Percentiles rank a stretch among this genome's conserved stretches.
phyloP scores from a whole-genome alignment of 2,797 vertebrate genomes.

The Acipenser ruthenus region DNA sequence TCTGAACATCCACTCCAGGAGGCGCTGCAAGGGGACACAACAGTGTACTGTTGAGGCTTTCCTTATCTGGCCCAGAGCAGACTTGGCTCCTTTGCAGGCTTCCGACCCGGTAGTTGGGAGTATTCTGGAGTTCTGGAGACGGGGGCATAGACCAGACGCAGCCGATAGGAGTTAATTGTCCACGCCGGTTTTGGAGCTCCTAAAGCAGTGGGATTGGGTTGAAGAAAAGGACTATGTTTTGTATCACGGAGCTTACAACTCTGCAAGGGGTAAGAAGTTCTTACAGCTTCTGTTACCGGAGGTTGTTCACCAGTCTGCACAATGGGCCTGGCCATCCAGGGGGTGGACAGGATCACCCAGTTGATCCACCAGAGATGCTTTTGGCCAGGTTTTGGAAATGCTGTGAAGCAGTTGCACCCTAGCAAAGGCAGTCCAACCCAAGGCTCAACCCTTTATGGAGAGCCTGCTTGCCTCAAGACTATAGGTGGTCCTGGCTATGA shows the following conservation, averaged over 20 bases:
- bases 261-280: background rate
- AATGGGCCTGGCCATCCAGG: background rate
- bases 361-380: background rate
- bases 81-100: background rate
- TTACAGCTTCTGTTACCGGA: background rate
- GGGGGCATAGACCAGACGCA: background rate
- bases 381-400: background rate
- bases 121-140: background rate
- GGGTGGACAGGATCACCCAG: too few species aligned
- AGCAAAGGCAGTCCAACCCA: background rate
- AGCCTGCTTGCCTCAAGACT: background rate
- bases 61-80: background rate
- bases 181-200: background rate
- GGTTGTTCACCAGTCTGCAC: background rate
- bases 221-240: background rate
- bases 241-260: background rate
- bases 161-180: background rate
- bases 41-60: background rate
- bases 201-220: background rate
- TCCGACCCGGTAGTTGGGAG: background rate
- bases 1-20: background rate
- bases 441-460: background rate
- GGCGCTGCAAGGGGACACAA: background rate
- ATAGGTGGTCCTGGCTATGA: background rate
- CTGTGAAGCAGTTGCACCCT: background rate